phyloP scores from a whole-genome alignment of 1,140 invertebrate species.

The Eulimnadia texana region DNA sequence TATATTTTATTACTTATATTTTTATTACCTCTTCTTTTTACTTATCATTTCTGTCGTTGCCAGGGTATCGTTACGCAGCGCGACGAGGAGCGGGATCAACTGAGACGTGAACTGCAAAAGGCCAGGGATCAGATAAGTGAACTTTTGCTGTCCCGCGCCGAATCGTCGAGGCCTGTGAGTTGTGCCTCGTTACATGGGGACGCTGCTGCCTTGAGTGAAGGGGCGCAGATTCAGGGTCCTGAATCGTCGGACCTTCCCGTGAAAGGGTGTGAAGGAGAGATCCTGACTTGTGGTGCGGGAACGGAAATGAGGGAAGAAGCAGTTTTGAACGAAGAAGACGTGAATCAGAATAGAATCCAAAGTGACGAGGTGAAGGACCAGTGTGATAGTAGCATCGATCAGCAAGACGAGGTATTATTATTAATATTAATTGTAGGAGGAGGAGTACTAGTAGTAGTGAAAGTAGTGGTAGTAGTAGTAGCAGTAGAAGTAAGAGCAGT shows the following conservation, averaged over 20 bases:
- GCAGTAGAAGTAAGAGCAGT: no score
- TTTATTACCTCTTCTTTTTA: constrained; percentile 4
- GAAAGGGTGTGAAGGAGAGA: no score
- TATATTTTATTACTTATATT: constrained; percentile 3
- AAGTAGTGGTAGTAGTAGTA: no score
- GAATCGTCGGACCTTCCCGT: no score
- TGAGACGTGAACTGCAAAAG: constrained; percentile 51
- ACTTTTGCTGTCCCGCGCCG: neutral
- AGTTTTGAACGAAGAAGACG: no score
- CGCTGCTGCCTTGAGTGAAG: no score
- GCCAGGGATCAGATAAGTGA: constrained; percentile 45
- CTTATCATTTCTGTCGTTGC: constrained; percentile 15
- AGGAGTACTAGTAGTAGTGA: no score
- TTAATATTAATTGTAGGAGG: no score
- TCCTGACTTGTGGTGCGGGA: no score
- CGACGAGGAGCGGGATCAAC: constrained; percentile 56
- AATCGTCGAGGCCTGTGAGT: constrained; percentile 1
- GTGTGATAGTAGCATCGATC: neutral
- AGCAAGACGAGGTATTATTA: neutral
- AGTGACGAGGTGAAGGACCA: neutral
- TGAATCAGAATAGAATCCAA: no score
- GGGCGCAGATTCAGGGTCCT: no score
- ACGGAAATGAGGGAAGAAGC: no score
- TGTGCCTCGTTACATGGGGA: neutral
- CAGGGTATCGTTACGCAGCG: constrained; percentile 54